Evolutionary conservation across 2,113 vertebrate species (phyloP).

Genomic region (Gallinago media): DNA sequence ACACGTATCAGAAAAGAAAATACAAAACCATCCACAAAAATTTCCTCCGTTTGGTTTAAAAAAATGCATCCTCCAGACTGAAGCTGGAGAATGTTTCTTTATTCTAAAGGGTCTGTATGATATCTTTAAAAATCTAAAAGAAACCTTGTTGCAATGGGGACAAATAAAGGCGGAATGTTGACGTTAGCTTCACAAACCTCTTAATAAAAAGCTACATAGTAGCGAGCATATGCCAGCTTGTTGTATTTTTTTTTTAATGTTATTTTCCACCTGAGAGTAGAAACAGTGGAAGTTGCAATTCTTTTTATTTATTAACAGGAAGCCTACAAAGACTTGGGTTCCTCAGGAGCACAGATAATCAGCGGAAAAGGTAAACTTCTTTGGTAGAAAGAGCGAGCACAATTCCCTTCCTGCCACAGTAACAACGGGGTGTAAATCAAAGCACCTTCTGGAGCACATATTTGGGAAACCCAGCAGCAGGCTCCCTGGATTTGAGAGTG

Average conservation of each 20-base stretch:
- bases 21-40: not conserved
- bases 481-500: not conserved
- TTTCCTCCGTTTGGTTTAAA: not conserved
- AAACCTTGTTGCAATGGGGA: fast-evolving
- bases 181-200: not conserved
- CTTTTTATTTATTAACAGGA: not conserved
- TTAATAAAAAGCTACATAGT: not conserved
- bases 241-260: not conserved
- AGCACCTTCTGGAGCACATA: not conserved
- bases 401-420: not conserved
- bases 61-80: not conserved
- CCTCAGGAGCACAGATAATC: not conserved
- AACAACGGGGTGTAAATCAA: not conserved
- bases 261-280: not conserved
- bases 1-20: not conserved
- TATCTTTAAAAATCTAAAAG: not conserved
- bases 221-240: not conserved
- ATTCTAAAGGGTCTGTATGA: not conserved
- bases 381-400: not conserved
- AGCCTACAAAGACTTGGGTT: not conserved
- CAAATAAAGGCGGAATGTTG: not conserved
- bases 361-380: not conserved
- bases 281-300: not conserved
- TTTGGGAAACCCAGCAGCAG: not conserved
- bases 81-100: not conserved